A percentile compares a stretch with the other conserved stretches of the same genome.
These are phyloP conservation scores for Oryzias curvinotus DNA, from an alignment of 2,113 vertebrate species.

Conservation along the genomic window DNA sequence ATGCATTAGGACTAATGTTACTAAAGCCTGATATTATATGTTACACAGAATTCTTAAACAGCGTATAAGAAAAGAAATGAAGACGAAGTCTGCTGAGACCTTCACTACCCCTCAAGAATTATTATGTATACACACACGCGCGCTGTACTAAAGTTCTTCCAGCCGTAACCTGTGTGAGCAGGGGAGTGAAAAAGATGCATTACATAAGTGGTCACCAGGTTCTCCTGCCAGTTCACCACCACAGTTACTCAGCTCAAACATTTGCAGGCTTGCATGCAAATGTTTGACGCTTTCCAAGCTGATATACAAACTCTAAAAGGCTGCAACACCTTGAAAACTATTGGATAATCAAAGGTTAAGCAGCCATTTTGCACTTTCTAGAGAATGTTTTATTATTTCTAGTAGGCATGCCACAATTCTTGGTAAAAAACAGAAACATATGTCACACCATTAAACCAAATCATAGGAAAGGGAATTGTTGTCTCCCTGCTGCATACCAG, in stretches of 20 bases:
- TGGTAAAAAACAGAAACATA: no score
- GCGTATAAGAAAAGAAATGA: constrained; percentile 5
- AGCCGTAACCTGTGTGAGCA: constrained; percentile 19
- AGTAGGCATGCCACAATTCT: no score
- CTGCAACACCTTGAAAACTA: no score
- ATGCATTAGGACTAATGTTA: constrained; percentile 22
- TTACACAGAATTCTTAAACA: constrained; percentile 4
- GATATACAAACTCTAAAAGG: no score
- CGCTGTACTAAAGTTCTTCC: constrained; percentile 15
- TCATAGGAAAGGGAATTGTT: no score
- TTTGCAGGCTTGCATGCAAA: constrained; percentile 31
- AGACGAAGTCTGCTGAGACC: constrained; percentile 1
- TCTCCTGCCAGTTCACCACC: constrained; percentile 67
- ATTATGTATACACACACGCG: constrained; percentile 9
- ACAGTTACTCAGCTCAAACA: constrained; percentile 59
- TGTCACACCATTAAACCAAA: no score
- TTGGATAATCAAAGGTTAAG: no score
- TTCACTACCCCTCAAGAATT: constrained; percentile 22
- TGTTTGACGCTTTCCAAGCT: no score
- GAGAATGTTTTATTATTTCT: no score
- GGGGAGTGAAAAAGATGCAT: constrained; percentile 42
- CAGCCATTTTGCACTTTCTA: no score
- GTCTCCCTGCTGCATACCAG: no score
- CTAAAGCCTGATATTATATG: constrained; percentile 13
- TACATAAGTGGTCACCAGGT: constrained; percentile 61